phyloP scores from a whole-genome alignment of 2,888 invertebrate species.

The Fabriciana adippe region DNA sequence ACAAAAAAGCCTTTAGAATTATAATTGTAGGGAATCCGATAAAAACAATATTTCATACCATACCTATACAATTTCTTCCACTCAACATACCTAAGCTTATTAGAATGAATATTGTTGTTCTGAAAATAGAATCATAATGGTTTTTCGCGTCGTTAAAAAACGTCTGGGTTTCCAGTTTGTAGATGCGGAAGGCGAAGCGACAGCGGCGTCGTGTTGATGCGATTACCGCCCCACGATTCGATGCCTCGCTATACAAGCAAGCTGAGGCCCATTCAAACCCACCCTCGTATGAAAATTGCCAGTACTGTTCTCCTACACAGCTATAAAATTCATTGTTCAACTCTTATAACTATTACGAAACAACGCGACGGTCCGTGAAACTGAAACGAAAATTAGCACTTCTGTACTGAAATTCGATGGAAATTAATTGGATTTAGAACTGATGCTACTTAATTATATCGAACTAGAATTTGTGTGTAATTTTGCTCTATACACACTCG shows the following conservation, averaged over 20 bases:
- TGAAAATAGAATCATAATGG: slow-evolving; percentile 77
- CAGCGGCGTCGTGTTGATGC: slow-evolving; percentile 76
- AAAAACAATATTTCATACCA: slow-evolving; percentile 6
- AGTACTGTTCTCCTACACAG: slow-evolving; percentile 70
- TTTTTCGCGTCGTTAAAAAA: slow-evolving; percentile 76
- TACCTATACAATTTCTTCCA: slow-evolving; percentile 10
- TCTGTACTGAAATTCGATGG: slow-evolving; percentile 17
- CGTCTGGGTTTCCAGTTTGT: slow-evolving; percentile 52
- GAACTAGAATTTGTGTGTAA: not conserved
- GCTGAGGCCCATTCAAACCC: slow-evolving; percentile 65
- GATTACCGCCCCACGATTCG: slow-evolving; percentile 87
- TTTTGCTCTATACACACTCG: too few relatives aligned
- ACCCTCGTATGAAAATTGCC: slow-evolving; percentile 77
- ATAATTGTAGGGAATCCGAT: slow-evolving; percentile 14
- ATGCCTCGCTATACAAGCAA: slow-evolving; percentile 81
- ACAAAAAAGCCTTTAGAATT: not conserved
- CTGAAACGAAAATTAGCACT: slow-evolving; percentile 48
- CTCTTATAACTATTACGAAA: slow-evolving; percentile 78
- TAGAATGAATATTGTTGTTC: slow-evolving; percentile 60
- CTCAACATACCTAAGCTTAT: slow-evolving; percentile 56
- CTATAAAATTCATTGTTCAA: slow-evolving; percentile 77
- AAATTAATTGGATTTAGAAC: slow-evolving; percentile 7
- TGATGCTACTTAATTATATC: not conserved
- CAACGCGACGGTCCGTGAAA: slow-evolving; percentile 75
- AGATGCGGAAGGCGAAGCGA: slow-evolving; percentile 46